Evolutionary conservation across 2,113 vertebrate species (phyloP), one percentile per base, ranked within the genome.

Genomic region (Machaerirhynchus nigripectus): DNA sequence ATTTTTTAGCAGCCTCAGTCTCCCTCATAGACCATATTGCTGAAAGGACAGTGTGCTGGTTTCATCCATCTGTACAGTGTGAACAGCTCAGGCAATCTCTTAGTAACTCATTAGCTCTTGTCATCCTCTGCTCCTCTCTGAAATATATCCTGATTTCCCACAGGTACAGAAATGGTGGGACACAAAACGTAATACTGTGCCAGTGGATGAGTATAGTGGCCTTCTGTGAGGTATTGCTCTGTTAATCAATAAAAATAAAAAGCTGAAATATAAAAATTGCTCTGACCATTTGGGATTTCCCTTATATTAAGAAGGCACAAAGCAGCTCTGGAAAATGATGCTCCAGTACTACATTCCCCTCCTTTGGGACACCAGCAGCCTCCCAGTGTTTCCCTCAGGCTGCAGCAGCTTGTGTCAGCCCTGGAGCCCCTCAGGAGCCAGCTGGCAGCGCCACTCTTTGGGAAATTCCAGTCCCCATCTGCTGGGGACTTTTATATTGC

Each of bases 331-430:
- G n/a, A 50, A 2, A 7, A 47, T 15, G 56, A 49, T 20, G 23
- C 11, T 74, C n/a, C n/a, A 23, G n/a, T 13, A 24, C 19, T 3
- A 2, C 0, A 0, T 16, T 37, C 39, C 9, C 16, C 15, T 73
- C 9, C n/a, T 64, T 8, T 24, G 44, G n/a, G 59, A 40, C 44
- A 59, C 28, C 5, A 44, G 65, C 12, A 6, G 52, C n/a, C 67
- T 61, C 67, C 40, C 8, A 12, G 0, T 4, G 69, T 12, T 39
- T 19, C 44, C 44, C n/a, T 56, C 6, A 9, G 64, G 50, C 24
- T 4, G 7, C 52, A 86, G 84, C 60, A 91, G 40, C 40, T 86
- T 3, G 0, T 42, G 10, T 13, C 50, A 89, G 67, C n/a, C 76
- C 57, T 13, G 6, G 30, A 57, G 39, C 6, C 14, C 31, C 22